Percentiles rank a stretch among this genome's conserved stretches.
phyloP scores from a whole-genome alignment of 35 echinoderm and acorn worm genomes.

The Stichopus chloronotus region DNA sequence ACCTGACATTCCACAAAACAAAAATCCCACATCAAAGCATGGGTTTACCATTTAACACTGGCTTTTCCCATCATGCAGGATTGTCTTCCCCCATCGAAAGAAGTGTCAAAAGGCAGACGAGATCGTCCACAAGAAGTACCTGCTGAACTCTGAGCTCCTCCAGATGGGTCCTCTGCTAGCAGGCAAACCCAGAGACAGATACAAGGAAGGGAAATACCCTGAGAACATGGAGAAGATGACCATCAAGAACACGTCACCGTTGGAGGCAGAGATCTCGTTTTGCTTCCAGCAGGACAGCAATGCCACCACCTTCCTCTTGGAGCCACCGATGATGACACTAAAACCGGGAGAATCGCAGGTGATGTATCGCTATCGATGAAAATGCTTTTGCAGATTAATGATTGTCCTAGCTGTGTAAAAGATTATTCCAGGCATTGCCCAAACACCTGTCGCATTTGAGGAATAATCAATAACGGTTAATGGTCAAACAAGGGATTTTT shows the following conservation, averaged over 20 bases:
- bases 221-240: conserved; percentile 97
- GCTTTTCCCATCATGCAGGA: conserved; percentile 42
- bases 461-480: conserved; percentile 1
- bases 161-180: conserved; percentile 95
- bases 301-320: conserved; percentile 87
- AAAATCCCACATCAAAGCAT: too few relatives aligned
- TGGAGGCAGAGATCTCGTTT: conserved; percentile 92
- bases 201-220: conserved; percentile 96
- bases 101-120: conserved; percentile 94
- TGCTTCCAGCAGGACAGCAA: conserved; percentile 97
- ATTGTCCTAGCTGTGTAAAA: too few relatives aligned
- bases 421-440: too few relatives aligned
- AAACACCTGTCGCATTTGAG: neutral
- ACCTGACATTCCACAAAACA: too few relatives aligned
- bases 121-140: conserved; percentile 99
- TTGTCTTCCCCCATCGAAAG: conserved; percentile 98
- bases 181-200: conserved; percentile 92
- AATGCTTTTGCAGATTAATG: too few relatives aligned
- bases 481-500: too few relatives aligned
- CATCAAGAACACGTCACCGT: conserved; percentile 90
- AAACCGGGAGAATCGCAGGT: conserved; percentile 95
- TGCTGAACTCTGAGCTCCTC: conserved; percentile 86
- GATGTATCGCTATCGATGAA: neutral
- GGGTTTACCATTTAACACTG: too few relatives aligned
- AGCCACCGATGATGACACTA: conserved; percentile 83